Percentiles rank a stretch among this genome's conserved stretches.
Evolutionary conservation across 2,888 invertebrate genomes (phyloP).

Genomic region (Pristionchus entomophagus): DNA sequence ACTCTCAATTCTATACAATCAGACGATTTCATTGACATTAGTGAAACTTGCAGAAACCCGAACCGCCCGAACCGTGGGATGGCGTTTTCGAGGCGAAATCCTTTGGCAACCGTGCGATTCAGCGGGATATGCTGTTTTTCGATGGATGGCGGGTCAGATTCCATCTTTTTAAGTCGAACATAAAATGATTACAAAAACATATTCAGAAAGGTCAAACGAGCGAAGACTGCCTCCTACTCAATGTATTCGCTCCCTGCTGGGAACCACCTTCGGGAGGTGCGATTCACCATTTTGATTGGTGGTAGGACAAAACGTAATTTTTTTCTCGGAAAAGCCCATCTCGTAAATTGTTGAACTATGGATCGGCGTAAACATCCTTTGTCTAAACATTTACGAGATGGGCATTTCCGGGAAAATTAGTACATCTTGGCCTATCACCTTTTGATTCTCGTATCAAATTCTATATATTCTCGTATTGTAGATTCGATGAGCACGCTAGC

Average conservation of each 20-base stretch:
- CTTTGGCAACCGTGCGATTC: constrained; percentile 57
- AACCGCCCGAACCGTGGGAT: constrained; percentile 58
- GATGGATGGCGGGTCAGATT: constrained; percentile 20
- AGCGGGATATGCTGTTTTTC: constrained; percentile 50
- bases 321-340: too few species aligned
- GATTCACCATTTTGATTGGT: too few species aligned
- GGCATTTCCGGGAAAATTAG: too few species aligned
- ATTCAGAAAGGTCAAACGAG: constrained; percentile 7
- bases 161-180: neutral
- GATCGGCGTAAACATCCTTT: too few species aligned
- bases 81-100: constrained; percentile 54
- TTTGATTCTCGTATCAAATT: too few species aligned
- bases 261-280: constrained; percentile 17
- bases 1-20: neutral
- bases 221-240: constrained; percentile 43
- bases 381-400: too few species aligned
- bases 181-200: neutral
- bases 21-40: neutral
- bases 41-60: constrained; percentile 52
- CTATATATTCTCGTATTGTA: too few species aligned
- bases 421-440: too few species aligned
- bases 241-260: constrained; percentile 40
- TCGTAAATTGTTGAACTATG: too few species aligned
- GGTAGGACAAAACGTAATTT: too few species aligned
- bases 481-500: too few species aligned